Evolutionary conservation across 1,140 invertebrate species (phyloP), one percentile per base, ranked within the genome.

Genomic region (Dendroctonus valens): DNA sequence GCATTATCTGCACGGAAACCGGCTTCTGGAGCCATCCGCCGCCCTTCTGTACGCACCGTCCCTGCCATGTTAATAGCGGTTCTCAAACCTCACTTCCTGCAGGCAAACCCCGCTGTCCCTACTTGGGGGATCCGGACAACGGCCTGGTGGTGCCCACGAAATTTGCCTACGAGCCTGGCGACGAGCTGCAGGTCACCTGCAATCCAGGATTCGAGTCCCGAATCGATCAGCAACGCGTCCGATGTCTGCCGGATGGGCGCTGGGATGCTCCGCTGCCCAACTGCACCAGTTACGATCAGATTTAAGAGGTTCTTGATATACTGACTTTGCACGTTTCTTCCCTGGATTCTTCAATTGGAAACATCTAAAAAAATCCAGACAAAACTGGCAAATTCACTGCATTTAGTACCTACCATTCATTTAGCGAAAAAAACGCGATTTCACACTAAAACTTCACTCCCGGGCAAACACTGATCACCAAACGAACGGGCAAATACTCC

Each of bases 1-100:
- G 88, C 38, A 88, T 91, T 65, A 90, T 93, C 14, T 94, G 92
- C 78, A 91, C 88, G 12, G 91, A 93, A 78, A 90, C 87, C 69
- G 92, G 92, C 42, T 89, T 87, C 69, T 94, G 92, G 92, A 92
- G 91, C 7, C 89, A 92, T 77, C 86, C 89, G 58, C 83, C 90
- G n/a, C 92, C 92, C 65, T 85, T 89, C 74, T 94, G 92, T 82
- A 82, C 80, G 79, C 79, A 65, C 44, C 44, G 1, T 46, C 26
- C 26, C 26, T 1, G 26, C 26, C 26, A 3, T 26, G 15, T n/a
- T 52, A n/a, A 52, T 52, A 2, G 11, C 0, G 11, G 50, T 8
- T 52, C 5, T 52, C 2, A n/a, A 12, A 26, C 50, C 8, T 1
- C 3, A 3, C 11, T 15, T 2, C 11, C 50, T 3, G 37, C 50